Conservation (phyloP, 2,113 vertebrate genomes). For the Cryptotis parvus region DNA sequence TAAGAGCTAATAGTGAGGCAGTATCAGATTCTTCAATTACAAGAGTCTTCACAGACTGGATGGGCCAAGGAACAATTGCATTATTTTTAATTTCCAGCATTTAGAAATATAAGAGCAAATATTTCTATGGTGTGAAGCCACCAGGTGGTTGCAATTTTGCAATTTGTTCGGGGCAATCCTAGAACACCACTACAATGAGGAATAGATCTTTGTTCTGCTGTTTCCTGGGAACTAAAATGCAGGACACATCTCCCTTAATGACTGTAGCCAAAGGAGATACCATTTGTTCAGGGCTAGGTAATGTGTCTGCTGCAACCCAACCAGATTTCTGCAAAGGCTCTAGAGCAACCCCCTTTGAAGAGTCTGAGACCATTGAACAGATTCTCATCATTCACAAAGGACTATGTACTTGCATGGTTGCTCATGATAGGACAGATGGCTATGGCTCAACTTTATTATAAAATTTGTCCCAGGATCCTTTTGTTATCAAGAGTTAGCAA, state of each 20-base stretch:
- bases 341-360: not conserved
- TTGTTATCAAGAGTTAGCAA: not conserved
- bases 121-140: slow-evolving; percentile 2
- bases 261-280: not conserved
- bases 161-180: not conserved
- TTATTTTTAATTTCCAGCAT: not conserved
- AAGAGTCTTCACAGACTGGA: not conserved
- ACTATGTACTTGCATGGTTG: not conserved
- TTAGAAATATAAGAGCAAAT: not conserved
- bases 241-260: not conserved
- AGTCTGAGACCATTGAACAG: not conserved
- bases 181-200: not conserved
- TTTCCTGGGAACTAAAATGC: not conserved
- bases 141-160: not conserved
- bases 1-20: not conserved
- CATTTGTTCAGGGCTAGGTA: not conserved
- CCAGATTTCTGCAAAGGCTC: not conserved
- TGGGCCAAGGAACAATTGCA: not conserved
- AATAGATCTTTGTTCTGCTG: not conserved
- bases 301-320: not conserved
- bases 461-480: not conserved
- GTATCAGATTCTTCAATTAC: not conserved
- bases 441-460: not conserved
- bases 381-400: not conserved
- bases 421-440: not conserved